These are phyloP conservation scores for Salmo trutta DNA, from an alignment of 2,797 vertebrate genomes.

Conservation along the genomic window DNA sequence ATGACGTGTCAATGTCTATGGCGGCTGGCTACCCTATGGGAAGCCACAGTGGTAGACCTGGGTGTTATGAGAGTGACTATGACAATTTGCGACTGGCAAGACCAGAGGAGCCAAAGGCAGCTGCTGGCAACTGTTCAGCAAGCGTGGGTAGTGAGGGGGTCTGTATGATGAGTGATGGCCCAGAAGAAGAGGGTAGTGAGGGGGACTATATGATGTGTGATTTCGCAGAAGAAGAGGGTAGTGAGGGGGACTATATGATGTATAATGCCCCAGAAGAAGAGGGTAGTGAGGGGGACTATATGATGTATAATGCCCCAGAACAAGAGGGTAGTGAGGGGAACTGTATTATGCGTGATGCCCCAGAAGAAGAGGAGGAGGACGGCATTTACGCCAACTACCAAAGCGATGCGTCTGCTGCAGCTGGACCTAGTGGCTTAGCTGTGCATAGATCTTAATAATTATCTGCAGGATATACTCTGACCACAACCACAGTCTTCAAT, in stretches of 20 bases:
- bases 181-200: not conserved
- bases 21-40: not conserved
- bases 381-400: conserved; percentile 49
- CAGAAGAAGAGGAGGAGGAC: not conserved
- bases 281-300: conserved; percentile 6
- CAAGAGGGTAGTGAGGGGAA: not conserved
- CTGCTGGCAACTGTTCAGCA: not conserved
- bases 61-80: not conserved
- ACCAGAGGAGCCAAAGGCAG: not conserved
- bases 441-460: not conserved
- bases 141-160: not conserved
- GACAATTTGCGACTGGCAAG: not conserved
- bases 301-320: not conserved
- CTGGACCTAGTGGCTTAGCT: too few species aligned
- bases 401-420: too few species aligned
- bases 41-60: not conserved
- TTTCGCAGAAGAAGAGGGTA: too few species aligned
- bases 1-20: not conserved
- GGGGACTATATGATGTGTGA: too few species aligned
- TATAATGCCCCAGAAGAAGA: too few species aligned
- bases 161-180: not conserved
- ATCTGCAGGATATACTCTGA: not conserved
- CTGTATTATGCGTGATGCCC: too few species aligned
- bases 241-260: too few species aligned
- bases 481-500: not conserved